Evolutionary conservation across 2,113 vertebrate species (phyloP).

Genomic region (Triplophysa dalaica): DNA sequence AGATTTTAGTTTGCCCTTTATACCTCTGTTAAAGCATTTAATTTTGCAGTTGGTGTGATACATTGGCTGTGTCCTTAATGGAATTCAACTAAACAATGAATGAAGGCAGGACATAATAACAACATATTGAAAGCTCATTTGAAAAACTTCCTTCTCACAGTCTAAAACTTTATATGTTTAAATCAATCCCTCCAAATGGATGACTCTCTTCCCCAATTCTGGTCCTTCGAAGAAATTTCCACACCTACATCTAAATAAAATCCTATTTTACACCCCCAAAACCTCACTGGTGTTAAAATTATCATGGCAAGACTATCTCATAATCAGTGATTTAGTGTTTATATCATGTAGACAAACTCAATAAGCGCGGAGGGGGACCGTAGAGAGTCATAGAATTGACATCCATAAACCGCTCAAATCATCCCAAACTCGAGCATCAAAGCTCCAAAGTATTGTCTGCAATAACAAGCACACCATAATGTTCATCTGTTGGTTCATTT

Average conservation of each 20-base stretch:
- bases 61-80: too few species aligned
- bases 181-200: neutral
- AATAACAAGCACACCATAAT: neutral
- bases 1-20: too few species aligned
- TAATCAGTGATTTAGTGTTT: neutral
- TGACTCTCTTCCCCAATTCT: neutral
- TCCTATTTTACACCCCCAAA: neutral
- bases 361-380: neutral
- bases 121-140: neutral
- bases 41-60: neutral
- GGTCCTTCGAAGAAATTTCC: neutral
- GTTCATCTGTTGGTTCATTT: neutral
- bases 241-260: neutral
- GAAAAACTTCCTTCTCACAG: neutral
- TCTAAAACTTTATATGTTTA: neutral
- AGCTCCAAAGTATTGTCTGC: neutral
- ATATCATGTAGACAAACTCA: neutral
- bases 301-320: neutral
- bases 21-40: neutral
- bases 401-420: neutral
- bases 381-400: neutral
- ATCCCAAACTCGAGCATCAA: neutral
- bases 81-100: too few species aligned
- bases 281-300: neutral
- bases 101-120: too few species aligned